Evolutionary conservation across 2,797 vertebrate species (phyloP).

Genomic region (Sitta carolinensis): DNA sequence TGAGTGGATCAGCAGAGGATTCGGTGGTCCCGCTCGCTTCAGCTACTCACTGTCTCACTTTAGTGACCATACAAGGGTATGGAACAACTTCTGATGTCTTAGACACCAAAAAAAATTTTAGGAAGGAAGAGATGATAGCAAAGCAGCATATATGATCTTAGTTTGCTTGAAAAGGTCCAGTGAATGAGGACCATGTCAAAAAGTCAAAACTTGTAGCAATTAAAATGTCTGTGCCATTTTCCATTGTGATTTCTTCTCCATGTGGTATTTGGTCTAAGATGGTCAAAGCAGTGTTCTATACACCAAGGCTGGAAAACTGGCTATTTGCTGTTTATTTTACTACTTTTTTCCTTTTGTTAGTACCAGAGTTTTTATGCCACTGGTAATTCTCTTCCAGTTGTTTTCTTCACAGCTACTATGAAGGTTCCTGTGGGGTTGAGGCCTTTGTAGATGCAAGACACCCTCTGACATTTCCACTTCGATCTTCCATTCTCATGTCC

Average conservation of each 20-base stretch:
- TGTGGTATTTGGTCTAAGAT: neutral
- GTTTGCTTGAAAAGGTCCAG: neutral
- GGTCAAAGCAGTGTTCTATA: neutral
- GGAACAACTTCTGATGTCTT: neutral
- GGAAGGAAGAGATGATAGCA: neutral
- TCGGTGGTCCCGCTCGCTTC: neutral
- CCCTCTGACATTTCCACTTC: neutral
- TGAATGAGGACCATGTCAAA: neutral
- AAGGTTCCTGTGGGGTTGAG: neutral
- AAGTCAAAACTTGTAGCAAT: neutral
- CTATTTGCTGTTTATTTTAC: neutral
- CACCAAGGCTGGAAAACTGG: neutral
- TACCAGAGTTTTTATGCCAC: neutral
- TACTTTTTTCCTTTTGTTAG: neutral
- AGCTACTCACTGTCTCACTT: neutral
- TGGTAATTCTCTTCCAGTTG: neutral
- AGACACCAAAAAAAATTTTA: neutral
- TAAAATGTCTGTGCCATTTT: neutral
- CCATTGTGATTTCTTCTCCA: neutral
- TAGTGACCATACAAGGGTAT: neutral
- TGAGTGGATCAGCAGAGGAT: rapidly evolving
- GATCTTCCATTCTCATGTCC: neutral
- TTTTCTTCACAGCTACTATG: neutral
- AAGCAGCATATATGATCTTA: neutral
- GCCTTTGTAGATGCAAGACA: neutral